These are phyloP conservation scores for Hirudinaria manillensis DNA, from an alignment of 2,888 invertebrate genomes.

Conservation along the genomic window DNA sequence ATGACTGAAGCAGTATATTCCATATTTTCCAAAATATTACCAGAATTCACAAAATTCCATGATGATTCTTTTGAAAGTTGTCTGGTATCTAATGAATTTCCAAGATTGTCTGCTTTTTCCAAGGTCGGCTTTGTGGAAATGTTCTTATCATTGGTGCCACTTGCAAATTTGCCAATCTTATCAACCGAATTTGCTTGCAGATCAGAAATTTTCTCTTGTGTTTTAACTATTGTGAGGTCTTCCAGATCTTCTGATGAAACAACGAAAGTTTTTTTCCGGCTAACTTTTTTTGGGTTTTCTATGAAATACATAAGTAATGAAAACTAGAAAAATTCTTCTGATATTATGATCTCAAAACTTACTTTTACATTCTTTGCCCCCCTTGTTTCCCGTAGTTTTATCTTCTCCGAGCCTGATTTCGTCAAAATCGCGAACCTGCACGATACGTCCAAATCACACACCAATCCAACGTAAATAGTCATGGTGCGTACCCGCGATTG, in stretches of 20 bases:
- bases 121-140: not conserved
- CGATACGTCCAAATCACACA: too few species aligned
- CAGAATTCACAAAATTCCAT: not conserved
- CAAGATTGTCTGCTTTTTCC: not conserved
- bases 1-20: not conserved
- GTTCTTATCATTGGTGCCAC: not conserved
- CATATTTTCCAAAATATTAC: not conserved
- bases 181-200: not conserved
- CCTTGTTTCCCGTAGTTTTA: not conserved
- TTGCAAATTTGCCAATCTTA: not conserved
- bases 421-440: not conserved
- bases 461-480: too few species aligned
- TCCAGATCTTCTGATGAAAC: not conserved
- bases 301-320: too few species aligned
- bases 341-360: not conserved
- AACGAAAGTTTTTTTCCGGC: slow-evolving; percentile 6
- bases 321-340: too few species aligned
- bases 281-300: not conserved
- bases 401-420: not conserved
- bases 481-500: too few species aligned
- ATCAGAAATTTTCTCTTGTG: not conserved
- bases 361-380: not conserved
- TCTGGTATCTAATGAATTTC: not conserved
- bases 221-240: not conserved
- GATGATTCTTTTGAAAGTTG: slow-evolving; percentile 2